Percentiles rank a stretch among this genome's conserved stretches.
Conservation (phyloP, 2,888 invertebrate genomes). For the Agrochola circellaris region DNA sequence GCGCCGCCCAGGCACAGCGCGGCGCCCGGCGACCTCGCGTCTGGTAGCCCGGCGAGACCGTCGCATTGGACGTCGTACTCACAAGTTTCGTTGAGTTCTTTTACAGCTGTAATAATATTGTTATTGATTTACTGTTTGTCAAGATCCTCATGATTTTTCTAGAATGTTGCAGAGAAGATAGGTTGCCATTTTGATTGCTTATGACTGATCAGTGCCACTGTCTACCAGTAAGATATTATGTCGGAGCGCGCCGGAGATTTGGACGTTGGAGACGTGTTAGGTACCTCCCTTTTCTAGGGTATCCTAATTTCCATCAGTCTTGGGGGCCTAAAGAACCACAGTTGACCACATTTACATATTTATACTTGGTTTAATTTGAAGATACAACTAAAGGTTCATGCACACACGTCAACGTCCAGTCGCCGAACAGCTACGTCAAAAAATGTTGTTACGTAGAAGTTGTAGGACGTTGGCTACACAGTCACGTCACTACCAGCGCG, state of each 20-base stretch:
- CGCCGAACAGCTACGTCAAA: no score
- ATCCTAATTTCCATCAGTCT: background rate
- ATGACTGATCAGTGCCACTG: background rate
- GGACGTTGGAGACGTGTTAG: background rate
- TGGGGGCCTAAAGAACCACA: background rate
- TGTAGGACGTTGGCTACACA: no score
- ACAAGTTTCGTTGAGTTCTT: conserved; percentile 81
- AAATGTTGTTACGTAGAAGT: no score
- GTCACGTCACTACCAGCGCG: no score
- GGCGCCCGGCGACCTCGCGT: conserved; percentile 79
- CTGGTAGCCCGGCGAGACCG: conserved; percentile 76
- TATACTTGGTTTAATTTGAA: background rate
- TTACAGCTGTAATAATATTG: conserved; percentile 75
- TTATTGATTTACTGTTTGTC: background rate
- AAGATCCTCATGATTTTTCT: background rate
- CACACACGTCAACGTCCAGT: no score
- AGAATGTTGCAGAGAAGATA: background rate
- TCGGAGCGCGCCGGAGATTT: background rate
- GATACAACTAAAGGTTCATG: no score
- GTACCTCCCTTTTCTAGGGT: background rate
- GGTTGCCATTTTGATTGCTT: background rate
- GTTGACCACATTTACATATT: background rate
- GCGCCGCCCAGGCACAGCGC: conserved; percentile 83
- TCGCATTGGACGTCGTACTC: conserved; percentile 88
- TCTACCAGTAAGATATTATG: background rate